Percentiles rank a stretch among this genome's conserved stretches.
phyloP scores from a whole-genome alignment of 1,140 invertebrate genomes.

The Temnothorax nylanderi region DNA sequence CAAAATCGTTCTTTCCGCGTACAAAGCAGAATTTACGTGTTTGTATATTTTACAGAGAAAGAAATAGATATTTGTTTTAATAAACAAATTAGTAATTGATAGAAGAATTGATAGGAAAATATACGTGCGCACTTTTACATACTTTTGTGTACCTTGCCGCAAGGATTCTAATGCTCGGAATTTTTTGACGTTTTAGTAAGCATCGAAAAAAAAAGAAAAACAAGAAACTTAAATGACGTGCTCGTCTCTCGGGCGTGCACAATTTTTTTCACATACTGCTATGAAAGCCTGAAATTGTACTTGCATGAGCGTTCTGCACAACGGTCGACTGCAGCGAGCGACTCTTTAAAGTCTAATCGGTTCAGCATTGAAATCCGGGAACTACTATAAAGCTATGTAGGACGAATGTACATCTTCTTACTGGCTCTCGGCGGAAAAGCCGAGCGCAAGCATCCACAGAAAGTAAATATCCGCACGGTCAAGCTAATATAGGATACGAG shows the following conservation, averaged over 20 bases:
- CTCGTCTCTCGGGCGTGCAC: not conserved
- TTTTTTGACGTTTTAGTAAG: conserved; percentile 23
- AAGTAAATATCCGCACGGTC: conserved; percentile 48
- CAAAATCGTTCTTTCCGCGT: no score
- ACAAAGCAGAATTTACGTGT: not conserved
- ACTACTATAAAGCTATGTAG: conserved; percentile 27
- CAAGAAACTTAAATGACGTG: conserved; percentile 28
- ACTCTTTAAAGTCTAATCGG: conserved; percentile 53
- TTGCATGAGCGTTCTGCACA: conserved; percentile 26
- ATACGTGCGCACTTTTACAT: not conserved
- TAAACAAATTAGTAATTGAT: not conserved
- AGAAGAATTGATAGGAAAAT: not conserved
- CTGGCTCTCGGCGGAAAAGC: conserved; percentile 10
- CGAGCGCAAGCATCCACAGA: conserved; percentile 3
- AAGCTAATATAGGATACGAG: conserved; percentile 35
- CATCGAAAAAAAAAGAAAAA: not conserved
- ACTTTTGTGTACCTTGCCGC: not conserved
- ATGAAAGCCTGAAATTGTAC: conserved; percentile 41
- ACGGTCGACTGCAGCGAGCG: conserved; percentile 22
- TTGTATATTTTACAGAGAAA: not conserved
- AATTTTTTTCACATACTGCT: conserved; percentile 41
- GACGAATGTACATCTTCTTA: conserved; percentile 31
- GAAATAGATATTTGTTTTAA: not conserved
- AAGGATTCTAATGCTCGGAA: not conserved
- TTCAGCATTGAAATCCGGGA: conserved; percentile 48